phyloP scores from a whole-genome alignment of 1,140 invertebrate genomes.

The Chrysopa pallens region DNA sequence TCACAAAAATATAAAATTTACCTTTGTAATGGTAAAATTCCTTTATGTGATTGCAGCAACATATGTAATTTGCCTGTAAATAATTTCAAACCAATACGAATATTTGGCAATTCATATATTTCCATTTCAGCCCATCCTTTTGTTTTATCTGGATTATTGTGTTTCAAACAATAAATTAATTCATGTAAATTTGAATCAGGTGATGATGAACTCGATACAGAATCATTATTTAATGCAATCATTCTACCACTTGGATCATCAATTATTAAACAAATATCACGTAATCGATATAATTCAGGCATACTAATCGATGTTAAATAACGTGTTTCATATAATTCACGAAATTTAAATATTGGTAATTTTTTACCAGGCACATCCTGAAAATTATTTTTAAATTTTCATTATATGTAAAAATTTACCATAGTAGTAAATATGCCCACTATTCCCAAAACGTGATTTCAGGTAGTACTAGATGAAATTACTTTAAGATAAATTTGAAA shows the following conservation, averaged over 20 bases:
- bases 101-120: constrained; percentile 47
- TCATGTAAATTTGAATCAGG: constrained; percentile 26
- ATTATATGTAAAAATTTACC: too few relatives aligned
- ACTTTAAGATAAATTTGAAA: too few relatives aligned
- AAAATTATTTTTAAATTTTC: constrained; percentile 1
- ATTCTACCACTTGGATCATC: constrained; percentile 52
- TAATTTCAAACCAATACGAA: constrained; percentile 40
- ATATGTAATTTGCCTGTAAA: constrained; percentile 40
- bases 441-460: too few relatives aligned
- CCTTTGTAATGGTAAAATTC: constrained; percentile 52
- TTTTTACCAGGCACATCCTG: constrained; percentile 55
- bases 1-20: constrained; percentile 18
- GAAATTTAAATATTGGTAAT: constrained; percentile 69
- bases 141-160: constrained; percentile 15
- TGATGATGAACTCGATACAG: constrained; percentile 31
- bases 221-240: constrained; percentile 37
- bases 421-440: too few relatives aligned
- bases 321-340: constrained; percentile 67
- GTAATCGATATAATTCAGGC: constrained; percentile 64
- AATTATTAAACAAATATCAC: constrained; percentile 54
- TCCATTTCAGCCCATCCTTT: constrained; percentile 63
- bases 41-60: constrained; percentile 47
- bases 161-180: not conserved
- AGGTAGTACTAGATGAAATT: too few relatives aligned
- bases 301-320: constrained; percentile 62